Conservation (phyloP, 2,797 vertebrate genomes). For the Zenarchopterus dispar region DNA sequence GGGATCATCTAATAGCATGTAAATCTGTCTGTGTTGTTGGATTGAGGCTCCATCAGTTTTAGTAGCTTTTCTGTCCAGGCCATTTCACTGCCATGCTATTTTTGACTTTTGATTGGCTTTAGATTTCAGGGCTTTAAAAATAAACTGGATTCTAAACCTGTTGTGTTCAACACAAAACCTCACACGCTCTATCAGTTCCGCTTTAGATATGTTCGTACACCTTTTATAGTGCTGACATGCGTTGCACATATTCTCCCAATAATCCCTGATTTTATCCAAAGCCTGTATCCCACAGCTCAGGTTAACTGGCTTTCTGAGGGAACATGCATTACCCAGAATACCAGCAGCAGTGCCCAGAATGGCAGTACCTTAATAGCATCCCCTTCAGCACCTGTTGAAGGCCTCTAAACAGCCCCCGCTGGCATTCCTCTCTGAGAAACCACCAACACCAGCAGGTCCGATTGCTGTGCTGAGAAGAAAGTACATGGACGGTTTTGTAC, state of each 20-base stretch:
- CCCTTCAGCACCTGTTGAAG: conserved; percentile 64
- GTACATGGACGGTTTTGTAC: conserved; percentile 31
- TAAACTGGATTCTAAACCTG: no score
- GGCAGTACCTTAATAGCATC: conserved; percentile 37
- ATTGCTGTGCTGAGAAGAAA: conserved; percentile 12
- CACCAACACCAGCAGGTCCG: conserved; percentile 29
- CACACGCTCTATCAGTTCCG: no score
- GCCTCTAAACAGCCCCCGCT: conserved; percentile 41
- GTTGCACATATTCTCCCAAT: conserved; percentile 3
- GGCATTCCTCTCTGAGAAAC: conserved; percentile 40
- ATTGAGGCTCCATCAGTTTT: background rate
- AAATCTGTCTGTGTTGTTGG: background rate
- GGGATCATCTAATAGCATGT: background rate
- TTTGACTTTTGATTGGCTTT: background rate
- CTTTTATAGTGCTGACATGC: background rate
- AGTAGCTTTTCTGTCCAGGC: background rate
- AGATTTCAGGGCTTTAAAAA: background rate
- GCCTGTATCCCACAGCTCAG: background rate
- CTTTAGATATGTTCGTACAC: background rate
- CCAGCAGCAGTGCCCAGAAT: conserved; percentile 37
- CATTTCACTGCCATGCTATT: no score
- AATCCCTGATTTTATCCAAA: background rate
- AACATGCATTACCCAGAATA: conserved; percentile 38
- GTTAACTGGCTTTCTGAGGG: conserved; percentile 1
- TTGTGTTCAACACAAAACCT: no score